Base-by-base conservation (phyloP, 2,888 invertebrate genomes). In the Gasteruption jaculator region DNA sequence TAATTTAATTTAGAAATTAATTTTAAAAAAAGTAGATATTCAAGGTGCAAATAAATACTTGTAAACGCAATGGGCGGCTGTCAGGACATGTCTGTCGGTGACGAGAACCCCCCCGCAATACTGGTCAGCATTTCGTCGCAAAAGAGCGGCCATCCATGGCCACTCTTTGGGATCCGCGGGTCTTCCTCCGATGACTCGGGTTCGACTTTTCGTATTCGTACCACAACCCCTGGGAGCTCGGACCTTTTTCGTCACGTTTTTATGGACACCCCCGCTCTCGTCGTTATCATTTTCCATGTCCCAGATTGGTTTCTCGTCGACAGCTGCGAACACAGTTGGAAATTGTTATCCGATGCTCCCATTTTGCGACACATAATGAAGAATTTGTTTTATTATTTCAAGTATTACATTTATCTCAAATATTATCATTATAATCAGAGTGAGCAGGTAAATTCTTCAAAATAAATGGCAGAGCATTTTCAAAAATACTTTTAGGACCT, bases 131-230 rank as follows among this genome's bases (percentile, higher is more conserved):
- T 78, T 76, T 3, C 73, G 71, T 1, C 81, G 77, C 11, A 88
- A 76, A 45, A 91, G 67, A 2, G 86, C 88, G 0, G 82, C 89
- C 79, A 91, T 84, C 91, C 91, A 88, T 0, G 86, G 86, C 84
- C 88, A 91, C 60, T 86, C 85, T 32, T 71, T 71, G 2, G 74
- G 76, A 57, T 80, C 79, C 0, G 85, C 80, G 0, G 80, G 79
- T 18, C 77, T 71, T 0, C 85, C 80, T 1, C 83, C 83, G 6
- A 78, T 74, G 21, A 83, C 74, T 20, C 80, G 75, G 1, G 76
- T 54, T 58, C 72, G 73, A 6, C 74, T 65, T 25, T 73, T 73
- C 2, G 75, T 74, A 54, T 74, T 78, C 4, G 76, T 63, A 1
- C 82, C 82, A 54, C 82, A 82, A 29, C 78, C 79, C 73, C 66